Evolutionary conservation across 2,797 vertebrate genomes (phyloP), one percentile per base, ranked within the genome.

Genomic region (Alectoris magna): DNA sequence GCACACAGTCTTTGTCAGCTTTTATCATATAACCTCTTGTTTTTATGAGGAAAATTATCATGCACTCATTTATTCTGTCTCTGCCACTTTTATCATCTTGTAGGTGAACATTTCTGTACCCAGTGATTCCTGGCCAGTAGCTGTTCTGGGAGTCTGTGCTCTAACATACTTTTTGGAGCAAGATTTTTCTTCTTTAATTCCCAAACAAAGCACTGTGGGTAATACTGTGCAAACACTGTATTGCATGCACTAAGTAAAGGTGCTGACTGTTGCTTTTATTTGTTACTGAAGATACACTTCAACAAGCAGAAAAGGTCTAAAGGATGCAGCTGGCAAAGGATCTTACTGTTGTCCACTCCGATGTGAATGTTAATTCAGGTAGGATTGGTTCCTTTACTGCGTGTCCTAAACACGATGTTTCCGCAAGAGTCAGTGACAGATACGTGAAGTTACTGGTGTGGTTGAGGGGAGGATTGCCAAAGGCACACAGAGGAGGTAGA

Each of bases 61-160:
- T 59, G 24, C 9, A 71, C 4, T 89, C 59, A 67, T 92, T 93
- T 95, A 71, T 92, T 91, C 93, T 91, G 44, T 86, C 39, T n/a
- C 76, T 84, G 36, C 63, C 60, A 66, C 59, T 96, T 94, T 72
- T 92, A 68, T 73, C 56, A 36, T 56, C 34, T 79, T 4, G 4
- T 39, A 87, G 31, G 55, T 91, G 75, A 87, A 56, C 88, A 91
- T 84, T 58, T 72, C 46, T 78, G 19, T 84, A 39, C 14, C 16
- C 24, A 49, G 13, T 24, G 69, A 84, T 91, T 74, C 48, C 78
- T 84, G 41, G 84, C 60, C 66, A 64, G 51, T 70, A 78, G 51
- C 39, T 62, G 21, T 69, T 77, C 41, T 82, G 53, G 77, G 87
- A 81, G 77, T 90, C 41, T 67, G 27, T 70, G 23, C 17, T 87